A percentile compares a stretch with the other conserved stretches of the same genome.
Conservation (phyloP, 2,797 vertebrate species). For the Austrolebias charrua region DNA sequence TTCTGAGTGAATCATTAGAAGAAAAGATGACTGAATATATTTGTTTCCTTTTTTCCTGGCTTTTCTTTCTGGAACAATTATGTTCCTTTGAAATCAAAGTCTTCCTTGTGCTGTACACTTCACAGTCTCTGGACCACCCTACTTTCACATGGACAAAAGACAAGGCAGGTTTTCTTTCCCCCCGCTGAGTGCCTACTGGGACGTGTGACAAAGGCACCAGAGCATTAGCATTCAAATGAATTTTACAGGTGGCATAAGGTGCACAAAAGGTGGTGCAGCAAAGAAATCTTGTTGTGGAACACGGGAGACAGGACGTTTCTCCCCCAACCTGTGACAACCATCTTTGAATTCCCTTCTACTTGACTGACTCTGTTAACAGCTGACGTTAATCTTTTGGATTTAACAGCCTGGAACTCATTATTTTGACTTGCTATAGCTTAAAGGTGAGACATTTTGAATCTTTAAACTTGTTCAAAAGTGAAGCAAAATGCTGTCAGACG, state of each 20-base stretch:
- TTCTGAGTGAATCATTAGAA: slow-evolving; percentile 24
- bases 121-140: slow-evolving; percentile 16
- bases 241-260: slow-evolving; percentile 67
- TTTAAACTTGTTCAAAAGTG: slow-evolving; percentile 18
- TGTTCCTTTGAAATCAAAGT: slow-evolving; percentile 7
- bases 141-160: slow-evolving; percentile 30
- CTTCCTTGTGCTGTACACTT: slow-evolving; percentile 4
- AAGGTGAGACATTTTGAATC: slow-evolving; percentile 25
- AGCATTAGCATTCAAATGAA: slow-evolving; percentile 61
- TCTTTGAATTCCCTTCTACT: slow-evolving; percentile 55
- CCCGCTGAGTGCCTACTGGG: slow-evolving; percentile 15
- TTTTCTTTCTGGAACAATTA: slow-evolving; percentile 13
- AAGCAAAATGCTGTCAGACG: background rate
- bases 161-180: background rate
- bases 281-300: slow-evolving; percentile 39
- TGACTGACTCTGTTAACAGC: slow-evolving; percentile 53
- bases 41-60: slow-evolving; percentile 20
- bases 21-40: slow-evolving; percentile 34
- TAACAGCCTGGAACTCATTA: slow-evolving; percentile 58
- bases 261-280: slow-evolving; percentile 54
- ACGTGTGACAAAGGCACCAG: slow-evolving; percentile 41
- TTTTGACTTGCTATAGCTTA: slow-evolving; percentile 49
- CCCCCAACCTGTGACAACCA: slow-evolving; percentile 31
- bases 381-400: slow-evolving; percentile 53
- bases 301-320: slow-evolving; percentile 21